phyloP scores from a whole-genome alignment of 1,140 invertebrate species.

The Chionoecetes opilio region DNA sequence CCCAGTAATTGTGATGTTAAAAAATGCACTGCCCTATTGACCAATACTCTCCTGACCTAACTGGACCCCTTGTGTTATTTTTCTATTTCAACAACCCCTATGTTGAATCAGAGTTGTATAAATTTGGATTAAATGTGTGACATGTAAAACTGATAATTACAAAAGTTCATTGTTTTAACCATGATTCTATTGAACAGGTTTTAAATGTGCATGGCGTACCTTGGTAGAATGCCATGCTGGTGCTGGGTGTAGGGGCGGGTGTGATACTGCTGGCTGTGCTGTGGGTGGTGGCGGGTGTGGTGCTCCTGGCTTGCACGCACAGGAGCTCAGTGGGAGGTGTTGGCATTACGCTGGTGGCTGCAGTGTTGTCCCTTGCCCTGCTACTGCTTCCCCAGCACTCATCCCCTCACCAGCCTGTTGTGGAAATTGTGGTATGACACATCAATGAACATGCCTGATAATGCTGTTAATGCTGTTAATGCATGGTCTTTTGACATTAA shows the following conservation, averaged over 20 bases:
- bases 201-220: slow-evolving; percentile 59
- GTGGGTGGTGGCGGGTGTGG: slow-evolving; percentile 61
- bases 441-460: too few relatives aligned
- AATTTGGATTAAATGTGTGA: too few relatives aligned
- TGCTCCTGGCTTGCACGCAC: slow-evolving; percentile 54
- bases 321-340: slow-evolving; percentile 45
- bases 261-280: slow-evolving; percentile 63
- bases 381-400: slow-evolving; percentile 59
- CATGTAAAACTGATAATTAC: too few relatives aligned
- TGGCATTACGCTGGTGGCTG: slow-evolving; percentile 49
- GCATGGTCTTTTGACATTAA: too few relatives aligned
- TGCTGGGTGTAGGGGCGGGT: slow-evolving; percentile 65
- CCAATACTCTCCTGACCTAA: too few relatives aligned
- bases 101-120: too few relatives aligned
- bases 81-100: too few relatives aligned
- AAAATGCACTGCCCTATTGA: too few relatives aligned
- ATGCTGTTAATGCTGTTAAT: too few relatives aligned
- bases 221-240: slow-evolving; percentile 49
- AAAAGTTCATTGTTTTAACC: too few relatives aligned
- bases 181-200: neutral
- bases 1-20: too few relatives aligned
- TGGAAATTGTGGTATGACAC: slow-evolving; percentile 40
- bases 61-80: too few relatives aligned
- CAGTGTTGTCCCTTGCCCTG: slow-evolving; percentile 52
- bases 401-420: slow-evolving; percentile 38